These are phyloP conservation scores for Lethenteron reissneri DNA, from an alignment of 2,113 vertebrate species.

Conservation along the genomic window DNA sequence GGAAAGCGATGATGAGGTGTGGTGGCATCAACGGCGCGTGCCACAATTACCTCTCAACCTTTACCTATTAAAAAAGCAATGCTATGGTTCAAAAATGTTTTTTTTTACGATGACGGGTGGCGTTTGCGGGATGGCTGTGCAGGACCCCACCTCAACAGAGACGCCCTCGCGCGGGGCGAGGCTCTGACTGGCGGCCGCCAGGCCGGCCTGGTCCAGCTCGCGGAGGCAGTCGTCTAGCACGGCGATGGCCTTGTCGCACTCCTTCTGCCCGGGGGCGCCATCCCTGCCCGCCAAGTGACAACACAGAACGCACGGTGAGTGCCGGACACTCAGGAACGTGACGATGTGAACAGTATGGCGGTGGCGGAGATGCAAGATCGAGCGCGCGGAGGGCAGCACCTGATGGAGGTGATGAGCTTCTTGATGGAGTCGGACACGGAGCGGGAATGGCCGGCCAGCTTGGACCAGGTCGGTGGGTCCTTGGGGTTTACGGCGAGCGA, in stretches of 20 bases:
- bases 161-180: conserved; percentile 66
- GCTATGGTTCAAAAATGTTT: too few species aligned
- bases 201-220: conserved; percentile 79
- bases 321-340: too few species aligned
- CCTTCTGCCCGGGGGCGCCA: conserved; percentile 80
- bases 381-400: conserved; percentile 21
- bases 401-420: conserved; percentile 93
- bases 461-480: conserved; percentile 78
- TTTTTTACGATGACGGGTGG: too few species aligned
- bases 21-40: too few species aligned
- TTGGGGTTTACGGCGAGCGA: conserved; percentile 84
- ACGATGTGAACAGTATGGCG: too few species aligned
- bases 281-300: conserved; percentile 30
- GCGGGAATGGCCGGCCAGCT: conserved; percentile 73
- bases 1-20: too few species aligned
- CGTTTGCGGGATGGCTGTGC: too few species aligned
- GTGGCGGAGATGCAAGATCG: too few species aligned
- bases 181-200: conserved; percentile 84
- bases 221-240: conserved; percentile 64
- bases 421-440: conserved; percentile 93
- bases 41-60: too few species aligned
- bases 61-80: too few species aligned
- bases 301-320: background rate
- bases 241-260: conserved; percentile 75
- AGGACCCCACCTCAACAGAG: conserved; percentile 54